Evolutionary conservation across 2,113 vertebrate genomes (phyloP), one percentile per base, ranked within the genome.

Genomic region (Anhinga anhinga): DNA sequence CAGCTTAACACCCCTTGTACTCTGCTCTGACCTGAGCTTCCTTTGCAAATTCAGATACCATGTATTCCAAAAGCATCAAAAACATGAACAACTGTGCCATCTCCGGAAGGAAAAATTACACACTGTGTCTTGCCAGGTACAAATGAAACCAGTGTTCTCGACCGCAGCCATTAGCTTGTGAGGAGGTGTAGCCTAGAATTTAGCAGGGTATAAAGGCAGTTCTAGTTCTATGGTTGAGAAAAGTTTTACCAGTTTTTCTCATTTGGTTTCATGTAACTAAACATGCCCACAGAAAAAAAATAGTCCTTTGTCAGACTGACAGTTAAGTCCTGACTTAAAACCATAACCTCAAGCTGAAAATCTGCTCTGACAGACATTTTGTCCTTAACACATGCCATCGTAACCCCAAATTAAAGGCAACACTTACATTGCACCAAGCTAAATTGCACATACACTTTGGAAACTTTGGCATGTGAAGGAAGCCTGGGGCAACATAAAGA

Each of bases 361-460:
- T 81, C 63, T 82, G 77, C 20, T 83, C 90, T 86, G 59, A 30
- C 10, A 96, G 95, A 88, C 82, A 81, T 94, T 91, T 90, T 82
- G 90, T 95, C 92, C 87, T 90, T 76, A 96, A 95, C 73, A 91
- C 65, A 32, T 93, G 82, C 62, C 40, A 11, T 79, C 0, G 0
- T 78, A 93, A 90, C 76, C 80, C 36, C 76, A 92, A 84, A 95
- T 78, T 83, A 94, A 92, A 94, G 63, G 59, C 88, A 90, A 82
- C 32, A 50, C 19, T 90, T 94, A 87, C 1, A 65, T 69, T 86
- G 82, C 66, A 93, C 30, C 82, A 74, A 71, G 59, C 40, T 86
- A 79, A 88, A 81, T 91, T 86, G 84, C 65, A 78, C 55, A 66
- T 38, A 66, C 42, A 27, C 52, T 94, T 95, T 0, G 1, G 76